Base-by-base conservation (phyloP, 2,113 vertebrate genomes). In the Polypterus bichir region DNA sequence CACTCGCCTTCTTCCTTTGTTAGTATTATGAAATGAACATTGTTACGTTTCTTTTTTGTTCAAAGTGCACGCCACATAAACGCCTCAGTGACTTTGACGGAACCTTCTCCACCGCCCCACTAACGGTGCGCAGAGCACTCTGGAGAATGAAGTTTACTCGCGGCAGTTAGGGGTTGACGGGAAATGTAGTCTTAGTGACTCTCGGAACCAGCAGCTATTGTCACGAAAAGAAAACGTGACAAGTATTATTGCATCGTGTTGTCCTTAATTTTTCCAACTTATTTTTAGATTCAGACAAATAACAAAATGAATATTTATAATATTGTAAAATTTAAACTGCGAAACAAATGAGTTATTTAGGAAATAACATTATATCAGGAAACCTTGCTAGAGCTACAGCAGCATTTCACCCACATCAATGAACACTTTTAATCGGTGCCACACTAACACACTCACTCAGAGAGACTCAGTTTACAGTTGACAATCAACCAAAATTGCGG, bases 111-210 rank as follows among this genome's bases (percentile, higher is more conserved):
- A 6, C 54, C 11, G 62, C 61, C 63, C 51, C 51, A 45, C 53
- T 57, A n/a, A 64, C 53, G 48, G 73, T 69, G 76, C 77, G 70
- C 0, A 3, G 0, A 45, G 85, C 52, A 80, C 80, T 75, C 4
- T 79, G 86, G 86, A 81, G 76, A 74, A 73, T 74, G 79, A 0
- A 82, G 83, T 85, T 27, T 27, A 3, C 7, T 9, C 3, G 3
- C 0, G 0, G 48, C n/a, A 45, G 4, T 27, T 9, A 46, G 8
- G 4, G 59, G 54, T 4, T 1, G 60, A 11, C 54, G 54, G 59
- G 81, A 86, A 85, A 76, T 84, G 85, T 65, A 69, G 27, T 59
- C 63, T 65, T 46, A 64, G 73, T 75, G 80, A 82, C 83, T 73
- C 84, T 81, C 49, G 59, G 11, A 44, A 48, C 54, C 44, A 46